Evolutionary conservation across 37 sponge, comb jelly and placozoan species (phyloP).

Genomic region (Agelas oroides): DNA sequence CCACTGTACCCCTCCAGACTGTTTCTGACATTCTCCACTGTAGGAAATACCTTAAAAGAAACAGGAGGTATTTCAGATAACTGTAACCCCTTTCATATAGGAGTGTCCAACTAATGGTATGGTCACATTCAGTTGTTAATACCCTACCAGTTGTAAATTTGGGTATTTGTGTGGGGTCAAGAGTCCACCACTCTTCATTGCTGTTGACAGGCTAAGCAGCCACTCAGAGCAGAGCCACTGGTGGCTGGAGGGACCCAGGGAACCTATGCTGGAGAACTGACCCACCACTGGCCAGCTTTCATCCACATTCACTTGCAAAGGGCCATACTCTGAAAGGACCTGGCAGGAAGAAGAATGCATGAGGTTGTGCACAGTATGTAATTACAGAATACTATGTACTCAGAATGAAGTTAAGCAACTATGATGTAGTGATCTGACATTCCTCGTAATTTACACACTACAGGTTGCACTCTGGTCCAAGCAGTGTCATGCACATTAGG

Average conservation of each 20-base stretch:
- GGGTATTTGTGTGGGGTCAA: conserved; percentile 17
- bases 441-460: too few species aligned
- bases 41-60: conserved; percentile 78
- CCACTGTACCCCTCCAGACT: conserved; percentile 91
- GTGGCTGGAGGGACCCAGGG: conserved; percentile 72
- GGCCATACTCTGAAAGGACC: conserved; percentile 55
- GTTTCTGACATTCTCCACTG: conserved; percentile 84
- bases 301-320: not conserved
- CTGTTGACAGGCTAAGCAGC: conserved; percentile 58
- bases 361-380: too few species aligned
- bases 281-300: conserved; percentile 86
- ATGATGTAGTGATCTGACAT: too few species aligned
- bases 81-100: too few species aligned
- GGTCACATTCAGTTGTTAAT: too few species aligned
- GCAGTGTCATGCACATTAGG: too few species aligned
- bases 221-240: conserved; percentile 86
- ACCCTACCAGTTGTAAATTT: conserved; percentile 43
- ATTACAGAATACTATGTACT: too few species aligned
- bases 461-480: too few species aligned
- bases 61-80: too few species aligned
- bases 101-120: too few species aligned
- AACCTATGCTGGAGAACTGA: conserved; percentile 94
- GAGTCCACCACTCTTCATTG: not conserved
- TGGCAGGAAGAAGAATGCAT: too few species aligned
- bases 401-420: too few species aligned